Evolutionary conservation across 1,140 invertebrate genomes (phyloP), one percentile per base, ranked within the genome.

Genomic region (Cataglyphis hispanica): DNA sequence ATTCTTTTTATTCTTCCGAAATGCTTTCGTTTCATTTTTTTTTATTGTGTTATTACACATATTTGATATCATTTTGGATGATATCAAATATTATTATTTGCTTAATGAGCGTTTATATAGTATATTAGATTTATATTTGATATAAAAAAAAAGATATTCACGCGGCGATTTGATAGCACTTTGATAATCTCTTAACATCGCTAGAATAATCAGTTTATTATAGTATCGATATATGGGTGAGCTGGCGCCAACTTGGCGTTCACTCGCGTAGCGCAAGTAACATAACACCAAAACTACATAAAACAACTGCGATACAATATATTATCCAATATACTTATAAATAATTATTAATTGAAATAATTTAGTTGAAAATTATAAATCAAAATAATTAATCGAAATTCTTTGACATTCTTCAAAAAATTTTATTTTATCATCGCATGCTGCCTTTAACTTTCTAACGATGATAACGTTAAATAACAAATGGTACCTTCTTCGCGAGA

Each of bases 401-500:
- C 6, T 61, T 64, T 46, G 19, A 64, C 0, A 34, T 43, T 34
- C n/a, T 19, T 27, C 2, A 22, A 74, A 1, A 74, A 56, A 80
- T 40, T 25, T 67, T 22, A 10, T 37, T 31, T 3, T 56, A 5
- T 40, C n/a, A 16, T 7, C 31, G 3, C 16, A 67, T 2, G 43
- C 34, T 66, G 40, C 3, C 13, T 63, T 63, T 63, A 76, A 63
- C 25, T 43, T 80, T 80, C 31, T 69, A 63, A 69, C n/a, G 19
- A 67, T 67, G 61, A 89, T 74, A 58, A 8, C 37, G 27, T 40
- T 37, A 40, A 74, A 61, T 13, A 77, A 6, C 46, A 22, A 40
- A 86, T 83, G 67, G 43, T 66, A 89, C 85, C 77, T 77, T 58
- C 2, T 10, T 64, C 7, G n/a, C 56, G 40, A 46, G 11, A 40